Conservation (phyloP, 1,140 invertebrate species). For the Hylaeus volcanicus region DNA sequence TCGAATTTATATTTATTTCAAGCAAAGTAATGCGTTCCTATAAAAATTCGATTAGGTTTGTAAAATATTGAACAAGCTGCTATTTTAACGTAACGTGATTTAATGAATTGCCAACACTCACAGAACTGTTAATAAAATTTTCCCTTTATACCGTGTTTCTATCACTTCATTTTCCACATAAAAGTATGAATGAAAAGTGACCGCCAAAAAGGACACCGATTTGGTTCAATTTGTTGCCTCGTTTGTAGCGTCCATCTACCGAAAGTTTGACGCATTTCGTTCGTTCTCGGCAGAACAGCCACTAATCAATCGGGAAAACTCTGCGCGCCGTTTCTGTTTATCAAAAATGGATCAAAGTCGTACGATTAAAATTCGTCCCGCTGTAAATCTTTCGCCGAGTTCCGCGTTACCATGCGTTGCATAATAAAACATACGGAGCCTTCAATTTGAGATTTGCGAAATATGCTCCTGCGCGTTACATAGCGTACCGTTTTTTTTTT, state of each 20-base stretch:
- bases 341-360: constrained; percentile 29
- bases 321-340: constrained; percentile 3
- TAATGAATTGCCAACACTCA: too few species aligned
- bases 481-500: neutral
- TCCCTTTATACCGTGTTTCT: neutral
- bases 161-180: neutral
- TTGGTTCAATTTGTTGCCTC: neutral
- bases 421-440: constrained; percentile 2
- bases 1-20: too few species aligned
- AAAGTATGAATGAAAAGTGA: neutral
- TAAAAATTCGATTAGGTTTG: too few species aligned
- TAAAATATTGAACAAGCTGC: too few species aligned
- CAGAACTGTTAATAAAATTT: neutral
- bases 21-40: too few species aligned
- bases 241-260: neutral
- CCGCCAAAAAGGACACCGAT: constrained; percentile 16
- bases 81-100: too few species aligned
- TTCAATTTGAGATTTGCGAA: constrained; percentile 1
- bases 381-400: neutral
- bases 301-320: constrained; percentile 31
- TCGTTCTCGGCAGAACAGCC: neutral
- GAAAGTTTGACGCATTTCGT: constrained; percentile 2
- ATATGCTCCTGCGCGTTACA: constrained; percentile 39
- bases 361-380: constrained; percentile 2
- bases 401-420: neutral